phyloP scores from a whole-genome alignment of 2,113 vertebrate species.

The Turnix velox region DNA sequence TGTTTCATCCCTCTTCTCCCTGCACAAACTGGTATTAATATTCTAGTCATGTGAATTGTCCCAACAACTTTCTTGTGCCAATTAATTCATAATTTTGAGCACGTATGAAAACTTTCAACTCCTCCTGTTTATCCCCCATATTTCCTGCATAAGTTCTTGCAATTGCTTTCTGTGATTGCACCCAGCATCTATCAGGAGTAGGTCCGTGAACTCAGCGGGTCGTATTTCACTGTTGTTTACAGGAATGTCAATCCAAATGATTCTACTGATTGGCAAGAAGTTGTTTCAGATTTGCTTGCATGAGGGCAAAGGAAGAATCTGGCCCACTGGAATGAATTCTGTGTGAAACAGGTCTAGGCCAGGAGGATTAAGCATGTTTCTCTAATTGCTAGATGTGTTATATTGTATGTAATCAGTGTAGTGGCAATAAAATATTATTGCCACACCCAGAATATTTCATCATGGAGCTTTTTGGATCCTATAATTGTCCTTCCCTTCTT shows the following conservation, averaged over 20 bases:
- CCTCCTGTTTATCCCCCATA: slow-evolving; percentile 21
- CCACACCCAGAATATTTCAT: slow-evolving; percentile 33
- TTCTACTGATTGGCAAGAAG: background rate
- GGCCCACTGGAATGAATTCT: slow-evolving; percentile 13
- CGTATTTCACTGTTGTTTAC: background rate
- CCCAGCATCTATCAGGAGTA: slow-evolving; percentile 15
- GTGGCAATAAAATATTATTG: slow-evolving; percentile 38
- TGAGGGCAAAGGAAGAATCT: background rate
- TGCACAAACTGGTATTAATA: slow-evolving; percentile 7
- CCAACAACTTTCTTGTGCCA: slow-evolving; percentile 27
- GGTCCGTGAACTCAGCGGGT: background rate
- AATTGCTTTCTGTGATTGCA: background rate
- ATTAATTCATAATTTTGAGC: slow-evolving; percentile 45
- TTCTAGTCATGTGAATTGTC: slow-evolving; percentile 28
- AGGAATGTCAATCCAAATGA: background rate
- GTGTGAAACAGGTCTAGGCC: slow-evolving; percentile 21
- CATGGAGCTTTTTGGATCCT: background rate
- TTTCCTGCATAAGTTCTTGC: slow-evolving; percentile 42
- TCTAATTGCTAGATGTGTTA: slow-evolving; percentile 55
- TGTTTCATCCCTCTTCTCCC: background rate
- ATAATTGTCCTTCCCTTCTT: slow-evolving; percentile 4
- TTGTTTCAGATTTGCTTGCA: background rate
- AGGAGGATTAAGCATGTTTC: slow-evolving; percentile 35
- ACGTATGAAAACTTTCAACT: slow-evolving; percentile 36
- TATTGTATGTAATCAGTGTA: slow-evolving; percentile 26